Evolutionary conservation across 2,113 vertebrate species (phyloP).

Genomic region (Protomyctophum bolini): DNA sequence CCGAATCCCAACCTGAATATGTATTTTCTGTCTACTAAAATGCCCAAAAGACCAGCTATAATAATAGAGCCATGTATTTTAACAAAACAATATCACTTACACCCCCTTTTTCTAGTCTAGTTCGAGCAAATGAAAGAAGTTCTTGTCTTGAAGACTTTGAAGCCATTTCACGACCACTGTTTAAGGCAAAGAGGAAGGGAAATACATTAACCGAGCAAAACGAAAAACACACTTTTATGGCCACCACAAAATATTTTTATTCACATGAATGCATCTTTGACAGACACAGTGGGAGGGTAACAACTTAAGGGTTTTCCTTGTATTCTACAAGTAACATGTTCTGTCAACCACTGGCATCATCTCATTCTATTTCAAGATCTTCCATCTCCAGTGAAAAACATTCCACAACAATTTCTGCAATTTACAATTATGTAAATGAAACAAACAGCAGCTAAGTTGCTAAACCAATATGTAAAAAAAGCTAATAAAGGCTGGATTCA

Average conservation of each 20-base stretch:
- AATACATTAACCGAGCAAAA: slow-evolving; percentile 29
- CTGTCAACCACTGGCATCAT: slow-evolving; percentile 49
- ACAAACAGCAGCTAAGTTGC: slow-evolving; percentile 48
- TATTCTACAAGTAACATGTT: slow-evolving; percentile 53
- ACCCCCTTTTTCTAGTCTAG: slow-evolving; percentile 24
- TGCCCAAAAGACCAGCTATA: no score
- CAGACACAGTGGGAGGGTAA: slow-evolving; percentile 54
- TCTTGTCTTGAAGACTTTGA: slow-evolving; percentile 35
- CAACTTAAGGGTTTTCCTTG: slow-evolving; percentile 48
- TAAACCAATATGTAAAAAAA: slow-evolving; percentile 53
- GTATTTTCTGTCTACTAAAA: no score
- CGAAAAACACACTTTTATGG: slow-evolving; percentile 52
- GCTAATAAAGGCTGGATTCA: slow-evolving; percentile 15
- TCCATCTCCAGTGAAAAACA: slow-evolving; percentile 47
- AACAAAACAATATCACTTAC: no score
- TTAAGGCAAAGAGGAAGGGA: slow-evolving; percentile 28
- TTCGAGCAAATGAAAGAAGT: slow-evolving; percentile 30
- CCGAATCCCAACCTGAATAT: no score
- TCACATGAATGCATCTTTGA: slow-evolving; percentile 67
- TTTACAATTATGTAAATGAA: slow-evolving; percentile 62
- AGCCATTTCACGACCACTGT: slow-evolving; percentile 37
- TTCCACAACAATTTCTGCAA: slow-evolving; percentile 32
- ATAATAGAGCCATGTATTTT: no score
- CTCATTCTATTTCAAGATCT: slow-evolving; percentile 48
- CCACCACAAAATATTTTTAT: slow-evolving; percentile 73